Base-by-base conservation (phyloP, 2,113 vertebrate species). In the Sterrhoptilus dennistouni region DNA sequence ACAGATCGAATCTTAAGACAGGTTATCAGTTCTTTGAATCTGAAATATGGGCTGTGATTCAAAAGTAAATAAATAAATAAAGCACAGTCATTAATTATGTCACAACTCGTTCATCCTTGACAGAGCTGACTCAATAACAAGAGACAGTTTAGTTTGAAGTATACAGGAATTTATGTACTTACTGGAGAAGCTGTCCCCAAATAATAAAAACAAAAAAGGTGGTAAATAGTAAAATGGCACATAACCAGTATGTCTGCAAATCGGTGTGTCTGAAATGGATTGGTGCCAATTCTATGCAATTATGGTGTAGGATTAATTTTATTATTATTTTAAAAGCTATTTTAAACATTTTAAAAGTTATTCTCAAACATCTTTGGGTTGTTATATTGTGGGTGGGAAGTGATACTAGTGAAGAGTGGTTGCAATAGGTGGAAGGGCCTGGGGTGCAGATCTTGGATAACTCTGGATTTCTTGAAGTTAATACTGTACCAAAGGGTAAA, bases 191-290 rank as follows among this genome's bases (percentile, higher is more conserved):
- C 50, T 66, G 59, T 59, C 40, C 40, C 24, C 45, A 68, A 40
- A 31, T 22, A 16, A 13, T 15, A 18, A 53, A 21, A 42, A 14
- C 13, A 33, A 54, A 63, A 49, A 23, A 50, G 28, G 9, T 4
- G 4, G 15, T 7, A 36, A 78, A 47, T 1, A 61, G 20, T 44
- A 10, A 71, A 69, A 44, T 14, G 24, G 24, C 31, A 38, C 11
- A 36, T 35, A 52, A 36, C 20, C 25, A 54, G 8, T 3, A 5
- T 2, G 13, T 16, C 59, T 17, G 14, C 10, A 7, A 23, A 44
- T 10, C 2, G 14, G 36, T 20, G 19, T 23, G 11, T 25, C 52
- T 42, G 61, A 42, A 65, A 21, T 0, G 4, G 40, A 11, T 6
- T 9, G 52, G 44, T 14, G 29, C 31, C n/a, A 60, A 14, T 24